Base-by-base conservation (phyloP, 2,888 invertebrate genomes). In the Brachycybe producta region DNA sequence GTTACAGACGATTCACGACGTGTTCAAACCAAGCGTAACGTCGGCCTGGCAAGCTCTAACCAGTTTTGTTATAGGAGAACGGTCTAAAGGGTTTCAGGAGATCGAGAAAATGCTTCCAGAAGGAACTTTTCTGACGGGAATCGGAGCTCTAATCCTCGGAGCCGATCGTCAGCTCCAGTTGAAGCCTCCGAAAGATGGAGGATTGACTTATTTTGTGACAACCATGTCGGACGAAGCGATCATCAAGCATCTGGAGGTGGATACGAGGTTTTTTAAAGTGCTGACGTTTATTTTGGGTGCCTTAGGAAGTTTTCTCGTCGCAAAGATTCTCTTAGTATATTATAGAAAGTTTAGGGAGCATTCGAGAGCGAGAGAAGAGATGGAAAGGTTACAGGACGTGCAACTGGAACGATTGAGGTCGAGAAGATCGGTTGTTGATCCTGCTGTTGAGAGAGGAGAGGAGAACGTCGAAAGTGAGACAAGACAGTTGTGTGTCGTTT, bases 101-200 rank as follows among this genome's bases (percentile, higher is more conserved):
- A 86, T 85, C 42, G 91, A 91, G 64, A 80, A 82, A 67, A 82
- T 91, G 76, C 70, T 91, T 3, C 71, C 84, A 0, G 82, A 83
- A 61, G 87, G 85, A 15, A 80, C 84, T 43, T 75, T 80, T 56
- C 75, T 90, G 39, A 83, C 88, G 0, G 77, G 77, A 3, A 78
- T 90, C 47, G 91, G 91, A 13, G 79, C 87, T 68, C 67, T 90
- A 23, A 75, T 78, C 44, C 62, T 73, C 30, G 72, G 75, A n/a
- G 75, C 78, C 46, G 51, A 53, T 5, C 72, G 73, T 0, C n/a
- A n/a, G n/a, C 62, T 84, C 49, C 75, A 79, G 60, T 73, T 87
- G 60, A 80, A 84, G 62, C 80, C 85, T 0, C 84, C 88, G 0
- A n/a, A n/a, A n/a, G 66, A 71, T 11, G 73, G 77, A 58, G 81